These are phyloP conservation scores for Panurus biarmicus DNA, from an alignment of 2,113 vertebrate species.

Conservation along the genomic window DNA sequence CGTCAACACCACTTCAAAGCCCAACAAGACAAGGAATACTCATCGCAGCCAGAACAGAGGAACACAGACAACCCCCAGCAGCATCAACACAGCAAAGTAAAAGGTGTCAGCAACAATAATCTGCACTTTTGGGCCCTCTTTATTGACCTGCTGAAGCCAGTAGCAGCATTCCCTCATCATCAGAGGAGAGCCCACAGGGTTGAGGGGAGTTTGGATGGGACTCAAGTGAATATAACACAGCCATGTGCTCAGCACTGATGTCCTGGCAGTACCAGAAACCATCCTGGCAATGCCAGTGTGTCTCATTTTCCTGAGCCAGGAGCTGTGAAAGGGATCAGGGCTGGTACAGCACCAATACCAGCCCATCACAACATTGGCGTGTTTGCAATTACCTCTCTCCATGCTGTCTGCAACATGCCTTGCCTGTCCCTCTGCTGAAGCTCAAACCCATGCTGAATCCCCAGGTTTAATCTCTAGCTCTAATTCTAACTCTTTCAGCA, in stretches of 20 bases:
- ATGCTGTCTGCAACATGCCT: fast-evolving
- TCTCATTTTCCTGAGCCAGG: background rate
- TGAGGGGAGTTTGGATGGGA: background rate
- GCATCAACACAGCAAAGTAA: background rate
- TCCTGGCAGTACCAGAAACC: background rate
- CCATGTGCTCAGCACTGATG: background rate
- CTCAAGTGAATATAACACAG: background rate
- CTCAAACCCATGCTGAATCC: background rate
- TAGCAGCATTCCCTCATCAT: background rate
- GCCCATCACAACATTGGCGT: background rate
- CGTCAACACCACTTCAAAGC: background rate
- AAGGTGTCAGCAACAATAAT: background rate
- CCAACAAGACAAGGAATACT: background rate
- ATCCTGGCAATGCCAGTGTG: background rate
- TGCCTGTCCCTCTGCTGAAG: background rate
- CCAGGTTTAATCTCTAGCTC: background rate
- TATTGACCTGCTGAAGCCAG: background rate
- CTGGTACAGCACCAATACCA: background rate
- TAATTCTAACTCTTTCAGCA: background rate
- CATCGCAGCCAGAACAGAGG: background rate
- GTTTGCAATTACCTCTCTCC: background rate
- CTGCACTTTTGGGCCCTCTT: background rate
- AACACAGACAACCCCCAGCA: background rate
- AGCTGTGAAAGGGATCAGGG: background rate
- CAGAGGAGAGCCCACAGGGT: background rate